Evolutionary conservation across 2,888 invertebrate species (phyloP).

Genomic region (Papilio protenor): DNA sequence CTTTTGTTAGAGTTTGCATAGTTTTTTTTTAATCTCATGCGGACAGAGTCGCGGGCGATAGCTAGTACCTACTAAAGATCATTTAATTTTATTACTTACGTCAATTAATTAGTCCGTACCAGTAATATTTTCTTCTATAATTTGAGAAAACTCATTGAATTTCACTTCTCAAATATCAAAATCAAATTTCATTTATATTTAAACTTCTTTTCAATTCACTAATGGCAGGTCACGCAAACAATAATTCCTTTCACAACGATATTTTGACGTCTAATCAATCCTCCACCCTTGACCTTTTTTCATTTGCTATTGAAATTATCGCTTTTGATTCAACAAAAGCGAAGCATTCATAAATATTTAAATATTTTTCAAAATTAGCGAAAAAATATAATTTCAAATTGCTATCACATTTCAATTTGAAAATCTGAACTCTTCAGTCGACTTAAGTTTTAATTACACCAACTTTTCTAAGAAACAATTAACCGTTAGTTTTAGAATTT

Average conservation of each 20-base stretch:
- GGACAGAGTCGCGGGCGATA: no score
- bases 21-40: no score
- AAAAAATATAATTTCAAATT: neutral
- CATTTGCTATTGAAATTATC: neutral
- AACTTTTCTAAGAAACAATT: neutral
- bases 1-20: no score
- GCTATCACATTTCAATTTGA: neutral
- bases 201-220: neutral
- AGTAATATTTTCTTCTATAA: no score
- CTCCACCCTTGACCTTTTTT: conserved; percentile 10
- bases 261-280: neutral
- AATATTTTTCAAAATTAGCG: no score
- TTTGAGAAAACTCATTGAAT: no score
- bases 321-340: neutral
- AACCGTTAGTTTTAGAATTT: neutral
- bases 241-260: neutral
- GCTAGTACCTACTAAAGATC: no score
- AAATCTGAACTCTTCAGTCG: neutral
- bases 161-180: no score
- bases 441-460: neutral
- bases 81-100: no score
- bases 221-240: neutral
- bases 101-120: no score
- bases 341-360: neutral
- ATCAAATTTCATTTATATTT: no score